Conservation (phyloP, 2,797 vertebrate species). For the Eulemur mongoz region DNA sequence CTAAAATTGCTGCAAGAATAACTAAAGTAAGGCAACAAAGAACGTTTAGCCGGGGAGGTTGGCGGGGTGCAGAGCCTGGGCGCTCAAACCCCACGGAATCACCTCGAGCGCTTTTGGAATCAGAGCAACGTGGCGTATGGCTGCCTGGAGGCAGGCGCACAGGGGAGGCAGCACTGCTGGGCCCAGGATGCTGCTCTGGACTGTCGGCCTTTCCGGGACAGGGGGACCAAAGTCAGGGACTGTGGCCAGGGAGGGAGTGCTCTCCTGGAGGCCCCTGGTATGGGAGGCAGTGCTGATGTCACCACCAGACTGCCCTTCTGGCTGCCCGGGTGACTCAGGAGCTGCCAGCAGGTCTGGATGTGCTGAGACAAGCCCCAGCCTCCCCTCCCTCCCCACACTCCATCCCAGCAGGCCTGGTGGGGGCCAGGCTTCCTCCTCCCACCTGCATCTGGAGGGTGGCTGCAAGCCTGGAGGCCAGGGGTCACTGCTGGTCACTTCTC, state of each 20-base stretch:
- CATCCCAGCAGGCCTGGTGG: background rate
- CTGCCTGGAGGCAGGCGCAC: background rate
- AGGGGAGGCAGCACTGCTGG: background rate
- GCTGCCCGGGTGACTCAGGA: conserved; percentile 51
- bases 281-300: background rate
- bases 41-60: background rate
- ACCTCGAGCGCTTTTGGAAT: background rate
- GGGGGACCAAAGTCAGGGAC: background rate
- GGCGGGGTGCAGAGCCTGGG: background rate
- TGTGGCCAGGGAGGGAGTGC: background rate
- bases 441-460: background rate
- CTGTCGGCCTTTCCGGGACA: background rate
- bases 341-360: conserved; percentile 18
- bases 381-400: background rate
- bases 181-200: background rate
- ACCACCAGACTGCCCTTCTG: background rate
- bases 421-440: background rate
- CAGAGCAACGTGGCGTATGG: background rate
- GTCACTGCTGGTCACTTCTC: background rate
- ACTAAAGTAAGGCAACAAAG: background rate
- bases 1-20: background rate
- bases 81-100: too few species aligned
- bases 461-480: background rate
- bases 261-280: background rate
- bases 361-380: conserved; percentile 4